Base-by-base conservation (phyloP, 1,140 invertebrate genomes). In the Zaprionus camerounensis region DNA sequence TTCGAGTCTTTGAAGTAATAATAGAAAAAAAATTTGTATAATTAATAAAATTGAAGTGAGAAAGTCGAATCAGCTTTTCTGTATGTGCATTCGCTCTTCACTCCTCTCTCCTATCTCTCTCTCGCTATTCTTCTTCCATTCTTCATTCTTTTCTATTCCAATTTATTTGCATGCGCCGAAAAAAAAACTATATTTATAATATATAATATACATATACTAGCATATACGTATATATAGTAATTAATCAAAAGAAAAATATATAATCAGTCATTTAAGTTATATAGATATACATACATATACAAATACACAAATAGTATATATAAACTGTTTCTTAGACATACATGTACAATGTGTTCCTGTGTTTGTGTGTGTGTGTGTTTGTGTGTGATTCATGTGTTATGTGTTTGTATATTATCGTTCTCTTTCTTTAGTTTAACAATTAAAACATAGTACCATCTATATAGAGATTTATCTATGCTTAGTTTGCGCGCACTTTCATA, bases 221-320 rank as follows among this genome's bases (percentile, higher is more conserved):
- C 28, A 65, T 66, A 26, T 72, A 66, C 41, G 41, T 85, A 74
- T 78, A 72, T 80, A 72, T 80, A 74, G 55, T 28, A 73, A 69
- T 74, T 69, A 69, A 72, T 73, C 64, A 87, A 79, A 64, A 66
- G 74, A 71, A 88, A 88, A 88, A 90, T 88, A 88, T 79, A 90
- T 90, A 88, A 88, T 88, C 84, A 88, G 84, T 88, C 84, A 82
- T 88, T 86, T 80, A 86, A 80, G 83, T 86, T 88, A 77, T 85
- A 80, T 81, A 88, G 82, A 80, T 87, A 82, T 76, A 82, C 61
- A 80, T 75, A 74, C 76, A 83, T 80, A 80, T 80, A 85, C 79
- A 46, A 84, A 76, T 78, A 76, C 57, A 63, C 63, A 65, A 44
- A 56, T 75, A 62, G 46, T 17, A 17, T 66, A 71, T 65, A 67